Evolutionary conservation across 1,140 invertebrate genomes (phyloP).

Genomic region (Tribolium castaneum): DNA sequence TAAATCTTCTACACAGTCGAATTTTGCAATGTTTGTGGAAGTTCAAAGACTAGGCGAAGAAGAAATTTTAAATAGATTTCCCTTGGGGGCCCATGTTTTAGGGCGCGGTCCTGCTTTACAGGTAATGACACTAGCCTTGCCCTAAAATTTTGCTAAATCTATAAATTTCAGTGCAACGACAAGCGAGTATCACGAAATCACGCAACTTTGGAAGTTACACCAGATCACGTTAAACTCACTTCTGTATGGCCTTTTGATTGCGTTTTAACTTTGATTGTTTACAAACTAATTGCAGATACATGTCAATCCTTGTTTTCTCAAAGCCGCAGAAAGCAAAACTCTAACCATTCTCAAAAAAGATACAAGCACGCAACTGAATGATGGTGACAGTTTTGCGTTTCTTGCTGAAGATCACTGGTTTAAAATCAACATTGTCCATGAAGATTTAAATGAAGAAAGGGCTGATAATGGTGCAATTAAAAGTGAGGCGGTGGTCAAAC

Average conservation of each 20-base stretch:
- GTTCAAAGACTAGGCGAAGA: not conserved
- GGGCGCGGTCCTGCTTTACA: not conserved
- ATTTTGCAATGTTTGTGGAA: conserved; percentile 2
- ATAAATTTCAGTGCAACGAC: conserved; percentile 50
- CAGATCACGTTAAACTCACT: conserved; percentile 39
- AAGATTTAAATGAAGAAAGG: not conserved
- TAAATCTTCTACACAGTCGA: not conserved
- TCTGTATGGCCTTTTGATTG: conserved; percentile 39
- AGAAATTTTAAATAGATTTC: not conserved
- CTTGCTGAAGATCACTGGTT: conserved; percentile 49
- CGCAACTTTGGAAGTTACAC: conserved; percentile 44
- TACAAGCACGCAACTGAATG: conserved; percentile 40
- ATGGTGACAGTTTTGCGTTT: conserved; percentile 54
- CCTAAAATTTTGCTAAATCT: conserved; percentile 14
- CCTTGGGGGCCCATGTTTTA: not conserved
- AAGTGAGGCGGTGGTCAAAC: not conserved
- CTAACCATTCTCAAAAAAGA: conserved; percentile 46
- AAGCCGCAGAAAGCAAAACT: conserved; percentile 44
- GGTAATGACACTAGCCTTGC: not conserved
- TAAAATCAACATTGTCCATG: conserved; percentile 30
- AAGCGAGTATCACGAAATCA: conserved; percentile 54
- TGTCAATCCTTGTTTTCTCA: conserved; percentile 54
- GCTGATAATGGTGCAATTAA: not conserved
- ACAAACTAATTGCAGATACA: conserved; percentile 46
- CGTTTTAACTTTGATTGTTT: not conserved